Base-by-base conservation (phyloP, 2,888 invertebrate genomes). In the Nemapogon koenigi region DNA sequence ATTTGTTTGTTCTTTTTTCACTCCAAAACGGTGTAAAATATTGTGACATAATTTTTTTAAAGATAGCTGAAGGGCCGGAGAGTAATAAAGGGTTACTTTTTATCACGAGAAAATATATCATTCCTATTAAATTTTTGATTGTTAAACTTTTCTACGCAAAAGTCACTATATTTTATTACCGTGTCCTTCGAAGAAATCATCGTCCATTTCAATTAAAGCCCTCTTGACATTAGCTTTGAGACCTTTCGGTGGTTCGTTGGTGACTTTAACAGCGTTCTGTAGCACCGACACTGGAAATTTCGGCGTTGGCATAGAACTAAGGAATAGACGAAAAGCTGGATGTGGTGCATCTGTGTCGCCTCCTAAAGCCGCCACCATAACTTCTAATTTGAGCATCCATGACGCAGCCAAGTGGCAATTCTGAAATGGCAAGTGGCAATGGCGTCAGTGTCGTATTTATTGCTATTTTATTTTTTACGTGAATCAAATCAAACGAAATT, bases 391-490 rank as follows among this genome's bases (percentile, higher is more conserved):
- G 14, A 88, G 73, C 94, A 97, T 94, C 95, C 96, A 97, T 0
- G 94, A 94, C 1, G 92, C 90, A 3, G 95, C 95, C 53, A 97
- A 78, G 60, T 97, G 96, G 52, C 94, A 95, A 61, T 96, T 96
- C 83, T 94, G 83, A n/a, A 76, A 62, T n/a, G n/a, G n/a, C n/a
- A n/a, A n/a, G n/a, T n/a, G n/a, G n/a, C n/a, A n/a, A n/a, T n/a
- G n/a, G n/a, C n/a, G n/a, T n/a, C n/a, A n/a, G n/a, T n/a, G n/a
- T n/a, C n/a, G n/a, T n/a, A n/a, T n/a, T n/a, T n/a, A n/a, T n/a
- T n/a, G n/a, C n/a, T n/a, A n/a, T n/a, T n/a, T n/a, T n/a, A n/a
- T n/a, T n/a, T n/a, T n/a, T n/a, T n/a, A n/a, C n/a, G n/a, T n/a
- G n/a, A n/a, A n/a, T n/a, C n/a, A n/a, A n/a, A n/a, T n/a, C n/a